phyloP scores from a whole-genome alignment of 2,888 invertebrate genomes.

The Ophion ellenae region DNA sequence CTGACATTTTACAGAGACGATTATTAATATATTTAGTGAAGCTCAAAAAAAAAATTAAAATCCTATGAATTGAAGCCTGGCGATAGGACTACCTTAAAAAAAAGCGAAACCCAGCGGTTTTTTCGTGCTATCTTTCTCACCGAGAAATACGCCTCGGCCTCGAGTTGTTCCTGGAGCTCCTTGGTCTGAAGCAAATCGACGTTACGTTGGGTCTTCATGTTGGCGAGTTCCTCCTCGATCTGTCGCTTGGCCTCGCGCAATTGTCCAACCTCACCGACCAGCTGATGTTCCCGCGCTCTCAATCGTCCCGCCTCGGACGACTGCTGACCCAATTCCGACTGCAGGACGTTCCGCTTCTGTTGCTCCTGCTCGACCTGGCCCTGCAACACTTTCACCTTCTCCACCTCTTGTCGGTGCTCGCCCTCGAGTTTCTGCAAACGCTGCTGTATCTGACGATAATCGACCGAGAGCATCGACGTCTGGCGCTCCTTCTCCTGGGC shows the following conservation, averaged over 20 bases:
- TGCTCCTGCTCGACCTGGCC: slow-evolving; percentile 96
- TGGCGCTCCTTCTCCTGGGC: slow-evolving; percentile 97
- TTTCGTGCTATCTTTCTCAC: slow-evolving; percentile 81
- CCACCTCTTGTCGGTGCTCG: slow-evolving; percentile 95
- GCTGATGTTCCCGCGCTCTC: slow-evolving; percentile 90
- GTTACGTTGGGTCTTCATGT: slow-evolving; percentile 88
- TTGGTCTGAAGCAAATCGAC: slow-evolving; percentile 91
- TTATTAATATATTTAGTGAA: no score
- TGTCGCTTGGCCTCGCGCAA: slow-evolving; percentile 88
- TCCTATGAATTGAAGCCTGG: no score
- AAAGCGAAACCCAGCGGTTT: not conserved
- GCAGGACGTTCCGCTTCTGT: slow-evolving; percentile 91
- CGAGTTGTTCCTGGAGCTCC: slow-evolving; percentile 96
- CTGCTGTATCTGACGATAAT: slow-evolving; percentile 97
- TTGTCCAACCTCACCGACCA: slow-evolving; percentile 88
- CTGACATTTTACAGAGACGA: no score
- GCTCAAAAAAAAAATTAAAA: no score
- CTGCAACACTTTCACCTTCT: slow-evolving; percentile 91
- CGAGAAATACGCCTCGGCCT: slow-evolving; percentile 98
- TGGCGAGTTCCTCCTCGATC: slow-evolving; percentile 91
- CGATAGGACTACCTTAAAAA: no score
- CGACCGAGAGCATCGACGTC: slow-evolving; percentile 97
- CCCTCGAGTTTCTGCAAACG: slow-evolving; percentile 95
- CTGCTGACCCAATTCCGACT: slow-evolving; percentile 91
- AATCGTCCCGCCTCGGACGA: slow-evolving; percentile 89